phyloP scores from a whole-genome alignment of 2,888 invertebrate genomes.

The Euplagia quadripunctaria region DNA sequence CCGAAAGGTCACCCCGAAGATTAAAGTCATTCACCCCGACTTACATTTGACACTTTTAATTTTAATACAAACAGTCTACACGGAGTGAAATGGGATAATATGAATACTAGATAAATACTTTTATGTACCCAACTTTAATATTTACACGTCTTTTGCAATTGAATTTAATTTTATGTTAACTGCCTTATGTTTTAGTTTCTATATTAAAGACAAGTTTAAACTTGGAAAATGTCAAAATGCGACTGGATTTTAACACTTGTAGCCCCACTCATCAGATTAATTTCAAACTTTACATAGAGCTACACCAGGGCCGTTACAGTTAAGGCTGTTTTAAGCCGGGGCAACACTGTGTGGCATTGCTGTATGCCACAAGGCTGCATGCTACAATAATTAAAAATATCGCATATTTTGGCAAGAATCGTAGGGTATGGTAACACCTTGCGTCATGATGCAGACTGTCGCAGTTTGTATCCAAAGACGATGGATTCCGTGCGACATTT shows the following conservation, averaged over 20 bases:
- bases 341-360: too few species aligned
- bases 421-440: too few species aligned
- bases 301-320: too few species aligned
- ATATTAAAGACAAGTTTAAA: background rate
- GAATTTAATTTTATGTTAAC: background rate
- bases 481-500: too few species aligned
- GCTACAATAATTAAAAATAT: too few species aligned
- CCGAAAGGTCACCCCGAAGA: slow-evolving; percentile 4
- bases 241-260: background rate
- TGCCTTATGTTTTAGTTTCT: background rate
- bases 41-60: slow-evolving; percentile 2
- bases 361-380: too few species aligned
- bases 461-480: too few species aligned
- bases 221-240: background rate
- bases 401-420: too few species aligned
- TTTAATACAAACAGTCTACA: slow-evolving; percentile 3
- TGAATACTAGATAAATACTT: background rate
- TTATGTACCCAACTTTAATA: background rate
- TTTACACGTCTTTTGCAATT: background rate
- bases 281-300: too few species aligned
- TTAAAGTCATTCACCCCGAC: background rate
- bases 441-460: too few species aligned
- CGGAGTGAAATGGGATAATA: background rate
- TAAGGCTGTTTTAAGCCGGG: too few species aligned
- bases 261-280: too few species aligned